phyloP scores from a whole-genome alignment of 2,113 vertebrate species.

The Nyctibius bracteatus region DNA sequence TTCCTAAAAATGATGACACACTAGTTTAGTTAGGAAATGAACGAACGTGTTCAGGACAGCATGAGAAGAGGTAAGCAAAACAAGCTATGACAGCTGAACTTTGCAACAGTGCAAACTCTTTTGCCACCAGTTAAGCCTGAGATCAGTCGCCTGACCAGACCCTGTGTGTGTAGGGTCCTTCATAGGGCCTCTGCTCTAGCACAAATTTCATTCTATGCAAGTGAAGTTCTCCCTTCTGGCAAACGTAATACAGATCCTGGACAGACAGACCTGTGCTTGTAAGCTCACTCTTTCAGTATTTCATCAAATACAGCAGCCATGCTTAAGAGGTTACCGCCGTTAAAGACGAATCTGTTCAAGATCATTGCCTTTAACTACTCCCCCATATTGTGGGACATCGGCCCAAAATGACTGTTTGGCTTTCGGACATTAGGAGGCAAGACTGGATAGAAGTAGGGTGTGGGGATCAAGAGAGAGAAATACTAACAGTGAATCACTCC shows the following conservation, averaged over 20 bases:
- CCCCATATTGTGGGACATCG: background rate
- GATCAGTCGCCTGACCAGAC: background rate
- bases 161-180: background rate
- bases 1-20: background rate
- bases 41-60: background rate
- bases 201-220: background rate
- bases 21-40: background rate
- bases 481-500: background rate
- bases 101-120: background rate
- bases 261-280: background rate
- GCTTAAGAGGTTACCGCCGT: background rate
- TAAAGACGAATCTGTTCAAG: background rate
- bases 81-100: background rate
- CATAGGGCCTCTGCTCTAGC: background rate
- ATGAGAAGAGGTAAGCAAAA: background rate
- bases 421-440: background rate
- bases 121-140: background rate
- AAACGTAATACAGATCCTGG: background rate
- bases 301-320: background rate
- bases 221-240: background rate
- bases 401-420: background rate
- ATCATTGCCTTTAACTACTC: background rate
- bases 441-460: background rate
- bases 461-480: background rate
- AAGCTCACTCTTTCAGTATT: background rate